These are phyloP conservation scores for Pangasius sanitwongsei DNA, from an alignment of 2,797 vertebrate species.

Conservation along the genomic window DNA sequence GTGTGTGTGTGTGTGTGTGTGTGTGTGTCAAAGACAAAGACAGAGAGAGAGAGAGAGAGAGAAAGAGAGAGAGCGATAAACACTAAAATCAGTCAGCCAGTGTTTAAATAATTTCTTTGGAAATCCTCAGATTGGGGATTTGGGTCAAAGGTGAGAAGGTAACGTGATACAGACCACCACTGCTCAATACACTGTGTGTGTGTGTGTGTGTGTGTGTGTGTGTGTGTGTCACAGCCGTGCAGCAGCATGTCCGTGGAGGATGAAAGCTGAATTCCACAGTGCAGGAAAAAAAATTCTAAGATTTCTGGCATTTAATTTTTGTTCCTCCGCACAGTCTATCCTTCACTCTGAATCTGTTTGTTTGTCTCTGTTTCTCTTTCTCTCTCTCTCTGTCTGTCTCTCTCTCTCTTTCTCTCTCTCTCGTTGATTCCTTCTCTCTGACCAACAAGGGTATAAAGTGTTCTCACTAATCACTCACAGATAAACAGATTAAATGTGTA, in stretches of 20 bases:
- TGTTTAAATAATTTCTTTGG: neutral
- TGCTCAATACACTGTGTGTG: conserved; percentile 6
- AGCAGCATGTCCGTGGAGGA: conserved; percentile 73
- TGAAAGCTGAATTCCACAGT: conserved; percentile 74
- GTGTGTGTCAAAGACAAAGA: neutral
- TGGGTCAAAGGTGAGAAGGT: neutral
- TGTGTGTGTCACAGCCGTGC: conserved; percentile 63
- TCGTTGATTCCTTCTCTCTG: no score
- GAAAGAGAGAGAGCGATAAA: neutral
- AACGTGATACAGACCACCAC: neutral
- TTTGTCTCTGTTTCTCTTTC: conserved; percentile 4
- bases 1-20: conserved; percentile 3
- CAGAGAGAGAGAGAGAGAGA: no score
- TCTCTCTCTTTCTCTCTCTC: no score
- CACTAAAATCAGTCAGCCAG: conserved; percentile 22
- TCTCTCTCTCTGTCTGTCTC: neutral
- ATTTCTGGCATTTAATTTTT: conserved; percentile 56
- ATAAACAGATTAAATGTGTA: no score
- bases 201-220: conserved; percentile 31
- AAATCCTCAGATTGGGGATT: neutral
- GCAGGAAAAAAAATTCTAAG: conserved; percentile 70
- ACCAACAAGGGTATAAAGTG: no score
- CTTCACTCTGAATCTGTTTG: conserved; percentile 33
- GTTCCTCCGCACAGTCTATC: conserved; percentile 56
- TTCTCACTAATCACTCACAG: no score